A percentile compares a stretch with the other conserved stretches of the same genome.
phyloP scores from a whole-genome alignment of 2,797 vertebrate genomes.

The Sphaeramia orbicularis region DNA sequence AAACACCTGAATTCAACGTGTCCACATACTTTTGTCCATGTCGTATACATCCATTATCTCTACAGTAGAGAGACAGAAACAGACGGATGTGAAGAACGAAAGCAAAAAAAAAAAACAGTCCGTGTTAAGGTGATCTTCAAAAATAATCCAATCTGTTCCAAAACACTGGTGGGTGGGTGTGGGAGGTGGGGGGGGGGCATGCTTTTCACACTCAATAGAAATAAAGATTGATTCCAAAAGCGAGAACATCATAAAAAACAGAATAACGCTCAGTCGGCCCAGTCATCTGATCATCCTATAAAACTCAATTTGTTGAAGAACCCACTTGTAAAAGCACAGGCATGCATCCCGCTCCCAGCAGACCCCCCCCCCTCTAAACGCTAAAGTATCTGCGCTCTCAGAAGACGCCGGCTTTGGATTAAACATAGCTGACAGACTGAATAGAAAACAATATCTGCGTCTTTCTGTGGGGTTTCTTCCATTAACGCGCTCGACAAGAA shows the following conservation, averaged over 20 bases:
- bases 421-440: constrained; percentile 67
- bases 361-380: constrained; percentile 59
- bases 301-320: constrained; percentile 81
- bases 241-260: constrained; percentile 66
- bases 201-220: constrained; percentile 63
- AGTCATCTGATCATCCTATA: constrained; percentile 58
- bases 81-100: no score
- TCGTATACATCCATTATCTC: no score
- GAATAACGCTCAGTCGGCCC: no score
- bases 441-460: constrained; percentile 49
- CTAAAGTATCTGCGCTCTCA: constrained; percentile 46
- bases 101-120: constrained; percentile 28
- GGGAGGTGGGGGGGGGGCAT: no score
- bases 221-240: constrained; percentile 68
- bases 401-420: constrained; percentile 49
- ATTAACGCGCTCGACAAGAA: constrained; percentile 45
- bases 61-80: no score
- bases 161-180: constrained; percentile 49
- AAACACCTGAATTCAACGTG: no score
- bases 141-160: constrained; percentile 58
- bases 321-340: constrained; percentile 62
- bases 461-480: constrained; percentile 53
- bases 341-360: constrained; percentile 57
- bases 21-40: no score
- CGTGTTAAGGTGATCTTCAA: constrained; percentile 54